phyloP scores from a whole-genome alignment of 1,140 invertebrate species.

The Schlechtendalia chinensis region DNA sequence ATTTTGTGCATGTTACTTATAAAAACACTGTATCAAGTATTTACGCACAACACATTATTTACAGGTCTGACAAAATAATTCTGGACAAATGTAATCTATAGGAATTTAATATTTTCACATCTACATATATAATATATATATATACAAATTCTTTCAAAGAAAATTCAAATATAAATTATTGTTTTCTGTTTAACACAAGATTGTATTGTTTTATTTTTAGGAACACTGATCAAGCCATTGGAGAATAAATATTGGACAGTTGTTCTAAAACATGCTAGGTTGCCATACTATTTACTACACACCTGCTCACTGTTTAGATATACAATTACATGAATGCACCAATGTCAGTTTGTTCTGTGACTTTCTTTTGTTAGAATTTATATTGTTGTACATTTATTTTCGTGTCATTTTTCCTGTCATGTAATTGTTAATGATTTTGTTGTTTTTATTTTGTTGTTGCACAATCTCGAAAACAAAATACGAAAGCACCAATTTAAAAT shows the following conservation, averaged over 20 bases:
- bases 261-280: slow-evolving; percentile 21
- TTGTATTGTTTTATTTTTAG: slow-evolving; percentile 43
- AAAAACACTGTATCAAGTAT: too few relatives aligned
- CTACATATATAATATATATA: too few relatives aligned
- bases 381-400: too few relatives aligned
- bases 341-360: neutral
- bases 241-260: slow-evolving; percentile 25
- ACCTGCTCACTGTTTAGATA: neutral
- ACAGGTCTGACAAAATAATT: slow-evolving; percentile 40
- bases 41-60: neutral
- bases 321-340: neutral
- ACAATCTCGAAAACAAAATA: slow-evolving; percentile 1
- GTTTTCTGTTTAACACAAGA: neutral
- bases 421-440: slow-evolving; percentile 1
- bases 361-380: neutral
- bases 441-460: neutral
- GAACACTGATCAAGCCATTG: slow-evolving; percentile 20
- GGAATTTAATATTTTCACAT: neutral
- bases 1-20: neutral
- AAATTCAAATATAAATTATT: slow-evolving; percentile 19
- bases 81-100: slow-evolving; percentile 47
- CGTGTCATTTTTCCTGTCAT: too few relatives aligned
- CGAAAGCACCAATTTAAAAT: slow-evolving; percentile 34
- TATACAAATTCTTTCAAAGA: too few relatives aligned
- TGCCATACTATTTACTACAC: neutral